Evolutionary conservation across 2,797 vertebrate genomes (phyloP).

Genomic region (Squalus acanthias): DNA sequence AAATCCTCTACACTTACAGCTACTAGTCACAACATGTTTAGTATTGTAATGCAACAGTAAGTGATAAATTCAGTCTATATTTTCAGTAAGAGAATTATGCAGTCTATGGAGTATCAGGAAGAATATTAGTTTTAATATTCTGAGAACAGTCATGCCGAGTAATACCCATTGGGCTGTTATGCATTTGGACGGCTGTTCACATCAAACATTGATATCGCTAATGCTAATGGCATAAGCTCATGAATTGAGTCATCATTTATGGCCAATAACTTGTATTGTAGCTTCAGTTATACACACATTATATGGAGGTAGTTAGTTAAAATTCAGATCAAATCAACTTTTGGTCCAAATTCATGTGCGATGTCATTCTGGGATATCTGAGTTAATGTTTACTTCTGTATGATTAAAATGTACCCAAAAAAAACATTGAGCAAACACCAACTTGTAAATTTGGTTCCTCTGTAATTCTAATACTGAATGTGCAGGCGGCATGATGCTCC

Average conservation of each 20-base stretch:
- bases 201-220: constrained; percentile 13
- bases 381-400: neutral
- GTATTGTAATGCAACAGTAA: neutral
- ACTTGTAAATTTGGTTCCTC: neutral
- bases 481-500: too few relatives aligned
- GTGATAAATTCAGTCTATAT: neutral
- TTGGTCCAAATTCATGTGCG: neutral
- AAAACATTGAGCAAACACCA: neutral
- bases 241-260: neutral
- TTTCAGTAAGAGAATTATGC: neutral
- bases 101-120: neutral
- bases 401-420: neutral
- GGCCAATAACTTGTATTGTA: neutral
- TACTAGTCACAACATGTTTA: neutral
- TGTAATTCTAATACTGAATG: neutral
- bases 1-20: neutral
- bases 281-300: neutral
- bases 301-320: neutral
- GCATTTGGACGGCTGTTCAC: neutral
- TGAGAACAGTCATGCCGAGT: neutral
- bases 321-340: neutral
- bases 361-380: neutral
- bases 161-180: constrained; percentile 18
- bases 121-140: neutral
- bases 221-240: neutral